Evolutionary conservation across 2,797 vertebrate species (phyloP), one percentile per base, ranked within the genome.

Genomic region (Chromis chromis): DNA sequence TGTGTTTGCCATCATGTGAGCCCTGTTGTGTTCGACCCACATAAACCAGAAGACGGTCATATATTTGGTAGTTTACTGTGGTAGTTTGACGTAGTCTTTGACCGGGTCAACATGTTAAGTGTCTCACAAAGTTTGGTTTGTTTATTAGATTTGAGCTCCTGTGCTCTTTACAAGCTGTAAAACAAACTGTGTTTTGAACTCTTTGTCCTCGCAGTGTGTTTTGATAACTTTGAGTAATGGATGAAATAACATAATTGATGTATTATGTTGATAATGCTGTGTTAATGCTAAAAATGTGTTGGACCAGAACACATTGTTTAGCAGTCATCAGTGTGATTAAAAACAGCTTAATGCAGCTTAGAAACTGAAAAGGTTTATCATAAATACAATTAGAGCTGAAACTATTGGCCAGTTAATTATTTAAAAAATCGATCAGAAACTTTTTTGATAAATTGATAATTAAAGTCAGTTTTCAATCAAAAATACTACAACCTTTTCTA

Each of bases 71-170:
- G 44, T 86, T 79, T 71, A 72, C 33, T 42, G 65, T 21, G 4
- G 12, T 21, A 25, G 50, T 71, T 63, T 64, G 66, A 50, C 10
- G 13, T 44, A 59, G 57, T 60, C 70, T 79, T 65, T 86, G 76
- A 86, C 81, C 69, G 0, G 73, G 69, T 70, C 67, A 68, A 16
- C 25, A 31, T 31, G 65, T 65, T 77, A 79, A 79, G 25, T 59
- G 46, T 85, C 50, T 69, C 60, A 63, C 68, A 33, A 52, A 56
- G 53, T 58, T 39, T 57, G 8, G 17, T 81, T 84, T 55, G 54
- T 70, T 73, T 46, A 39, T 56, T 64, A 39, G 53, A 61, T 78
- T 59, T 67, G 31, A 46, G 66, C 76, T 39, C 63, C 12, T 79
- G 17, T 52, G 25, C 57, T 36, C 53, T 24, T 22, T 39, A 44